Evolutionary conservation across 37 sponge, comb jelly and placozoan genomes (phyloP), one percentile per base, ranked within the genome.

Genomic region (Geodia barretti): DNA sequence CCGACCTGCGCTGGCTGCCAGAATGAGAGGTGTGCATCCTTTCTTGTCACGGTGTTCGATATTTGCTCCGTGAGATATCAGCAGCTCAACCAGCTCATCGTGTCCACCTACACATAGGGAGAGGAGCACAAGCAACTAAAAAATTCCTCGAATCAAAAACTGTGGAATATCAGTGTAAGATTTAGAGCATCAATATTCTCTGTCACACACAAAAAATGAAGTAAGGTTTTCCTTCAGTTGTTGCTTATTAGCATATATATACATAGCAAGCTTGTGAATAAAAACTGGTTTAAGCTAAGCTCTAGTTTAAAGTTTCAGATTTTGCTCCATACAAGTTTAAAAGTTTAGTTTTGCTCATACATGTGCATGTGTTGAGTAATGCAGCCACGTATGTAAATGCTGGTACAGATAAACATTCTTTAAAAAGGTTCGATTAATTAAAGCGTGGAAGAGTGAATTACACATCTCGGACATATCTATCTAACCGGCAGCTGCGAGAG

Each of bases 31-130:
- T 38, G 93, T 88, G 37, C 93, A 92, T 0, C 93, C 96, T 58
- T 95, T 95, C 80, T 95, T 95, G 93, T 95, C 96, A 61, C 74
- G 73, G 84, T 95, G 96, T 47, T 95, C 96, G 30, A 92, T 82
- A 71, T 89, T 81, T 34, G 93, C 84, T 31, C 90, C 90, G 20
- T 82, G 85, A 39, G 70, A 75, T 14, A 95, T 54, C 25, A 95
- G 85, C 3, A 95, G 87, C 54, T 95, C 84, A 8, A 92, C 93
- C 65, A 95, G 68, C 62, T 95, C 93, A 65, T 95, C 93, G 61
- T 95, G 90, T 0, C 96, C 96, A n/a, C 96, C 93, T 59, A 73
- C 14, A 47, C 54, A 47, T 14, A 47, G n/a, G n/a, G n/a, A n/a
- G n/a, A n/a, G n/a, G n/a, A n/a, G n/a, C n/a, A n/a, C n/a, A n/a